Percentiles rank a stretch among this genome's conserved stretches.
phyloP scores from a whole-genome alignment of 2,888 invertebrate species.

The Cerastis rubricosa region DNA sequence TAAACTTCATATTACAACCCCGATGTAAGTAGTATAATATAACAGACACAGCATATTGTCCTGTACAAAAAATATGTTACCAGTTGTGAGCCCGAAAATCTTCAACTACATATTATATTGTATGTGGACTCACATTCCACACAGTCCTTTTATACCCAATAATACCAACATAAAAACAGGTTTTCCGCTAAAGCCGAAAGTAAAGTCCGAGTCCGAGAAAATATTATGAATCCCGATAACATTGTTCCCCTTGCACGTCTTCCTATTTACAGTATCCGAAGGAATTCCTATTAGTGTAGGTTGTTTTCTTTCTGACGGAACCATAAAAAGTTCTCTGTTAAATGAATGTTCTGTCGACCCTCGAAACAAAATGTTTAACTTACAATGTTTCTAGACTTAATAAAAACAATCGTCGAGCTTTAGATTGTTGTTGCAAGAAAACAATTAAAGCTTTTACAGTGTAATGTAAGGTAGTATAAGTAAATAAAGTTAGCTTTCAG shows the following conservation, averaged over 20 bases:
- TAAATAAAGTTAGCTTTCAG: constrained; percentile 46
- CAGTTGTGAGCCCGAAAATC: constrained; percentile 57
- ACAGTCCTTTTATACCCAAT: constrained; percentile 71
- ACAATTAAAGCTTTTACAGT: constrained; percentile 76
- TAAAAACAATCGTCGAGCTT: constrained; percentile 80
- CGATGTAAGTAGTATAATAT: constrained; percentile 21
- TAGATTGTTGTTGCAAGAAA: constrained; percentile 78
- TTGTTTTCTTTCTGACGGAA: constrained; percentile 85
- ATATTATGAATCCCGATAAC: constrained; percentile 85
- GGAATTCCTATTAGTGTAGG: constrained; percentile 88
- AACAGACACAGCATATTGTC: constrained; percentile 38
- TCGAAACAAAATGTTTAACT: constrained; percentile 81
- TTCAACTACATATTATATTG: constrained; percentile 65
- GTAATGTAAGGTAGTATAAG: constrained; percentile 34
- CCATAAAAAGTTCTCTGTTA: constrained; percentile 86
- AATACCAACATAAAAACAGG: constrained; percentile 79
- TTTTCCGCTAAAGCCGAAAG: constrained; percentile 79
- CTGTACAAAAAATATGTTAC: constrained; percentile 42
- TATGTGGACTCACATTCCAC: constrained; percentile 70
- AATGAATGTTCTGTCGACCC: constrained; percentile 84
- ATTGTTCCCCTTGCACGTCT: constrained; percentile 84
- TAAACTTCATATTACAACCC: constrained; percentile 22
- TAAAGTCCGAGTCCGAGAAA: constrained; percentile 80
- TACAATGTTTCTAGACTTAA: constrained; percentile 82
- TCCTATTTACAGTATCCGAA: constrained; percentile 87